Percentiles rank a stretch among this genome's conserved stretches.
Evolutionary conservation across 2,888 invertebrate species (phyloP).

Genomic region (Pardosa pseudoannulata): DNA sequence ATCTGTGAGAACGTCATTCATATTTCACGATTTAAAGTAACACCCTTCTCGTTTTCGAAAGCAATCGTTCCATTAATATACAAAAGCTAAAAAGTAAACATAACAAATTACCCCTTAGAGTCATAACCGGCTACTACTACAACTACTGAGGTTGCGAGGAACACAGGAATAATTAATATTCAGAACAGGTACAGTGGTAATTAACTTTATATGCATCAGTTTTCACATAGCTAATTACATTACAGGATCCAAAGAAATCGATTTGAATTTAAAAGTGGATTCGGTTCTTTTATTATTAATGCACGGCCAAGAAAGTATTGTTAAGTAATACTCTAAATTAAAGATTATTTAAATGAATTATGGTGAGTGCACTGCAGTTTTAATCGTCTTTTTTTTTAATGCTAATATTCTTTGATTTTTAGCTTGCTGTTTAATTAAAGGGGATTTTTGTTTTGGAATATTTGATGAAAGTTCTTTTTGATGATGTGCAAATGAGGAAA

Average conservation of each 20-base stretch:
- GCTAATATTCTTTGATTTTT: not conserved
- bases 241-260: not conserved
- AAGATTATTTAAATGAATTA: not conserved
- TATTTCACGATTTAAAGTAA: too few species aligned
- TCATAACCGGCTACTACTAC: not conserved
- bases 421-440: too few species aligned
- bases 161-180: slow-evolving; percentile 9
- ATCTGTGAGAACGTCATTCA: too few species aligned
- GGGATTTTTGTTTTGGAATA: too few species aligned
- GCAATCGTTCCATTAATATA: not conserved
- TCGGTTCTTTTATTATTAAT: not conserved
- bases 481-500: too few species aligned
- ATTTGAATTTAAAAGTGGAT: not conserved
- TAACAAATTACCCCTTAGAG: not conserved
- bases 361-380: not conserved
- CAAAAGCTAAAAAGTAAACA: not conserved
- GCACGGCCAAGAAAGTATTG: not conserved
- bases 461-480: too few species aligned
- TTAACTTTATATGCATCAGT: slow-evolving; percentile 6
- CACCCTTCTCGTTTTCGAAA: not conserved
- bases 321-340: not conserved
- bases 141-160: not conserved
- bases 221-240: slow-evolving; percentile 1
- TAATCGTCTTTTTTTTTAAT: not conserved
- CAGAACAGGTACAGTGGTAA: not conserved